Evolutionary conservation across 2,888 invertebrate genomes (phyloP), one percentile per base, ranked within the genome.

Genomic region (Dioctria linearis): DNA sequence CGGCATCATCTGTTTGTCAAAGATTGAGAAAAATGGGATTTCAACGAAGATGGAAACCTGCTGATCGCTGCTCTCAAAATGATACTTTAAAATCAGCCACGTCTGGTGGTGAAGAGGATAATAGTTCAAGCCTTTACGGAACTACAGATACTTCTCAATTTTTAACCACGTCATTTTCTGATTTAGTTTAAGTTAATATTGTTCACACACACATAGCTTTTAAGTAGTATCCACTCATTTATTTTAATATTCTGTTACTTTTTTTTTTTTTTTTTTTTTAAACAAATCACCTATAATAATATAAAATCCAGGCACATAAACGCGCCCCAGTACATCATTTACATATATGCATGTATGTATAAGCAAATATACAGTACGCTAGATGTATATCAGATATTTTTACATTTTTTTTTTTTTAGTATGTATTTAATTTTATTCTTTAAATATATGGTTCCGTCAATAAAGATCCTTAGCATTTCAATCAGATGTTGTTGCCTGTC

Each of bases 11-110:
- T 37, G 88, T 88, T 51, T 88, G 88, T 81, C 89, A 88, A 80
- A 88, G 88, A 81, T 84, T 88, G 65, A 88, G 88, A 83, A 86
- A 88, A n/a, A 86, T 88, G 86, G 88, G 88, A 71, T 88, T 88
- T 57, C 88, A 88, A 83, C 84, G 88, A 3, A 87, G 88, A 59
- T 88, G 87, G 87, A 88, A 88, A 84, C 4, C 59, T 5, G 37
- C 13, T 39, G 80, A 80, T 54, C 39, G 37, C 3, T 9, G 40
- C 11, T n/a, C n/a, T 37, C 59, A 42, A n/a, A 43, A 61, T 43
- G 75, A 59, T 57, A 46, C 43, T 4, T n/a, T 40, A 6, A 61
- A 42, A 25, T 46, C 43, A 37, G 37, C 46, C 6, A n/a, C 46
- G 5, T 61, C 76, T 25, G 63, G 39, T 46, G 61, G 63, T n/a